A percentile compares a stretch with the other conserved stretches of the same genome.
Conservation (phyloP, 2,797 vertebrate species). For the Muscicapa comitata region DNA sequence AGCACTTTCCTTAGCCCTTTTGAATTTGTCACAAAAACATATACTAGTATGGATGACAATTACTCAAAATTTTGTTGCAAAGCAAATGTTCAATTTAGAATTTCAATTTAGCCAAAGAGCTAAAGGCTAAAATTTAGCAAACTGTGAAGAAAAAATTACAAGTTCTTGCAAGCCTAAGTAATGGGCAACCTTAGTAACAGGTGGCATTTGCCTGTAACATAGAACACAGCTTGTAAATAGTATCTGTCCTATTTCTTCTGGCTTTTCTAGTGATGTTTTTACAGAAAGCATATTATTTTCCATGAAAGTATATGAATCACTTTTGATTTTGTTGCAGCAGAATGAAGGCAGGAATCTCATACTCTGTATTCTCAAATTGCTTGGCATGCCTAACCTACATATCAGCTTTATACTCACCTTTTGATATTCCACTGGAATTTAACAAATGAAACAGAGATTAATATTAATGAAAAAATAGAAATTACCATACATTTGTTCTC, state of each 20-base stretch:
- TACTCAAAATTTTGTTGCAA: background rate
- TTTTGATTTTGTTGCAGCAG: background rate
- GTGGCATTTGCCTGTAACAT: background rate
- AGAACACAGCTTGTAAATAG: background rate
- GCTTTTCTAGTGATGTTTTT: background rate
- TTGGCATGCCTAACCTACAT: background rate
- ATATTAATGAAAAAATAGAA: slow-evolving; percentile 14
- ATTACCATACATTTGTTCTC: slow-evolving; percentile 58
- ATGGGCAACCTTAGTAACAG: background rate
- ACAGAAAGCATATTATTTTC: background rate
- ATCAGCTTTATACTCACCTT: background rate
- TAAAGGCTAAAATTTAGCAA: background rate
- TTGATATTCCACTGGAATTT: slow-evolving; percentile 27
- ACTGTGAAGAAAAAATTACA: background rate
- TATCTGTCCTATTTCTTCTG: background rate
- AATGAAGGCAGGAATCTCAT: background rate
- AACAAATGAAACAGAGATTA: slow-evolving; percentile 24
- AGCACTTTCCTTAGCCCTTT: background rate
- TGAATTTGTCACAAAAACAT: background rate
- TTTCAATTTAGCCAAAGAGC: background rate
- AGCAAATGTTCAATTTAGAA: background rate
- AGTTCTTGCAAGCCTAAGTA: background rate
- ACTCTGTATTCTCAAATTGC: background rate
- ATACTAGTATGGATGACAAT: background rate
- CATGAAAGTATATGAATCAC: background rate